A percentile compares a stretch with the other conserved stretches of the same genome.
Evolutionary conservation across 2,113 vertebrate species (phyloP).

Genomic region (Carettochelys insculpta): DNA sequence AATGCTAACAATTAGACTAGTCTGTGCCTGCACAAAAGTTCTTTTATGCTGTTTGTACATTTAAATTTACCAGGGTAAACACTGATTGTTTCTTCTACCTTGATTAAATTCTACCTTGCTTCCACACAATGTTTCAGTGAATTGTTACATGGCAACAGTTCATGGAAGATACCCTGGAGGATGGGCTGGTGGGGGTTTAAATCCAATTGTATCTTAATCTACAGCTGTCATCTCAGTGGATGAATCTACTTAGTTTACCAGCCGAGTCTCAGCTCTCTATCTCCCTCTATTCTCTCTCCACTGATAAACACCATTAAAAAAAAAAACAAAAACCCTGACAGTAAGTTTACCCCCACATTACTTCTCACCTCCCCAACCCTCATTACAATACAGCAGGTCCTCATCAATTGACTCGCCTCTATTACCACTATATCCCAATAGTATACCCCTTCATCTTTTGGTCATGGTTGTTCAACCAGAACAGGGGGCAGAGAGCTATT

Average conservation of each 20-base stretch:
- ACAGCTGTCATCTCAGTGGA: not conserved
- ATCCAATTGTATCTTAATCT: not conserved
- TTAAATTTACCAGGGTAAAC: not conserved
- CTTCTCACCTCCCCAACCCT: not conserved
- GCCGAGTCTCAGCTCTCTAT: not conserved
- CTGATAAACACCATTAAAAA: not conserved
- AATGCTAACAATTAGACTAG: not conserved
- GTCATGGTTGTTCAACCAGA: not conserved
- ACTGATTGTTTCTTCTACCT: not conserved
- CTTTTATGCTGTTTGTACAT: not conserved
- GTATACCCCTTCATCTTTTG: not conserved
- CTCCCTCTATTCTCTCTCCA: not conserved
- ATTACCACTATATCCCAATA: not conserved
- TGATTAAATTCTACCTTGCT: not conserved
- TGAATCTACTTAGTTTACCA: not conserved
- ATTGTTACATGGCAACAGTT: not conserved
- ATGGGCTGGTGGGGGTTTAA: not conserved
- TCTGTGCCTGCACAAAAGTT: not conserved
- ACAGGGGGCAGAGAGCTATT: not conserved
- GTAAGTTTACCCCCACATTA: not conserved
- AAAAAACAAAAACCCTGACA: not conserved
- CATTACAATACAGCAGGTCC: not conserved
- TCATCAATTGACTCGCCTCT: not conserved
- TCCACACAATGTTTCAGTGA: not conserved
- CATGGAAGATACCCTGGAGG: not conserved